Conservation (phyloP, 2,797 vertebrate species). For the Halcyon badia region DNA sequence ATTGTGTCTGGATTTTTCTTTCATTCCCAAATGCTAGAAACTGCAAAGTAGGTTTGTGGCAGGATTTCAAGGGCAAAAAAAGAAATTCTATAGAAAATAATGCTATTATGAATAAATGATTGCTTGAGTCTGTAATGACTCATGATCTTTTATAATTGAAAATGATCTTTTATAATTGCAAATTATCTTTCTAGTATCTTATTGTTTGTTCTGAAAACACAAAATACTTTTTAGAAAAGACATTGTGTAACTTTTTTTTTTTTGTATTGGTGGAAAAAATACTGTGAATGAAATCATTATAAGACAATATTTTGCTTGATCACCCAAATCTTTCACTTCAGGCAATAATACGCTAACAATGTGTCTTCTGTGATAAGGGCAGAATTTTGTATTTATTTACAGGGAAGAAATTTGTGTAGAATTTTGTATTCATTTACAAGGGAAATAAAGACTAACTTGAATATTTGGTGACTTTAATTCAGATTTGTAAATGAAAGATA, state of each 20-base stretch:
- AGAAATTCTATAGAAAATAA: neutral
- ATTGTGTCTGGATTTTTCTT: neutral
- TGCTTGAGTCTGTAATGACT: conserved; percentile 2
- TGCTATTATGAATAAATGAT: neutral
- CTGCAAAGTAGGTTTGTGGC: neutral
- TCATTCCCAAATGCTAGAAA: neutral
- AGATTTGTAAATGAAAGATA: neutral
- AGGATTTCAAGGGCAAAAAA: neutral
- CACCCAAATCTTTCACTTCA: neutral
- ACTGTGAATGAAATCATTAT: neutral
- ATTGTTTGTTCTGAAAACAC: neutral
- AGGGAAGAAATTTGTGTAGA: neutral
- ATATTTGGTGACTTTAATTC: neutral
- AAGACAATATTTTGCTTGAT: neutral
- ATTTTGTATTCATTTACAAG: neutral
- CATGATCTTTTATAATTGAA: neutral
- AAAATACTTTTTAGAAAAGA: neutral
- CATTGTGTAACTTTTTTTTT: neutral
- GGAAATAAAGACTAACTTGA: neutral
- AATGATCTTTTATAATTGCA: neutral
- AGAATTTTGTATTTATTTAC: neutral
- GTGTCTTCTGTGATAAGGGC: neutral
- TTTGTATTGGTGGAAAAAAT: neutral
- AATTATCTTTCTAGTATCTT: neutral
- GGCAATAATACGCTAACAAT: neutral